Percentiles rank a stretch among this genome's conserved stretches.
phyloP scores from a whole-genome alignment of 1,140 invertebrate species.

The Anastrepha ludens region DNA sequence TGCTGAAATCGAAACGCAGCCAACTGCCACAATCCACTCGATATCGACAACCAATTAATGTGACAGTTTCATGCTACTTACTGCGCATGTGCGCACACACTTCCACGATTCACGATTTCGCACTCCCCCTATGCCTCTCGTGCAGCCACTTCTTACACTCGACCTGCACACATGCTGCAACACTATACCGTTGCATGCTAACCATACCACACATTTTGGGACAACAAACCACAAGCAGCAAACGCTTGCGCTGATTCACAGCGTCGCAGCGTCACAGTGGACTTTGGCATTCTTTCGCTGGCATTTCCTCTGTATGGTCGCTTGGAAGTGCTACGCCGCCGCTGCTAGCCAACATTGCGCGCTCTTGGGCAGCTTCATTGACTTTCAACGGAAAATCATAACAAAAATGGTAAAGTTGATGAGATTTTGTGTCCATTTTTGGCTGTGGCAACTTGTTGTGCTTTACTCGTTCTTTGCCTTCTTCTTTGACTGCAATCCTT shows the following conservation, averaged over 20 bases:
- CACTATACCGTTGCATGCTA: slow-evolving; percentile 48
- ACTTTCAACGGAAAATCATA: slow-evolving; percentile 51
- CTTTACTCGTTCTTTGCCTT: slow-evolving; percentile 28
- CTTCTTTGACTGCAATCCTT: neutral
- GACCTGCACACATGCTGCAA: neutral
- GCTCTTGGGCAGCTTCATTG: slow-evolving; percentile 16
- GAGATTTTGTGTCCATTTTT: slow-evolving; percentile 51
- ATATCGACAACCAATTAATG: slow-evolving; percentile 41
- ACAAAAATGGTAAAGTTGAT: slow-evolving; percentile 50
- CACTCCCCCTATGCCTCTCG: neutral
- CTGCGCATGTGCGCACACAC: slow-evolving; percentile 24
- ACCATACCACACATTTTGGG: slow-evolving; percentile 13
- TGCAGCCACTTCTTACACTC: neutral
- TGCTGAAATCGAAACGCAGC: slow-evolving; percentile 45
- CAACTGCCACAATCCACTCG: neutral
- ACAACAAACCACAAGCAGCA: neutral
- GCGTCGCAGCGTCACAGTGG: neutral
- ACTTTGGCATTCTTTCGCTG: neutral
- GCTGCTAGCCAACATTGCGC: neutral
- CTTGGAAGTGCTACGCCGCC: neutral
- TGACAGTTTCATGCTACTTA: slow-evolving; percentile 52
- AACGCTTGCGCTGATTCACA: slow-evolving; percentile 12
- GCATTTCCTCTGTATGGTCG: neutral
- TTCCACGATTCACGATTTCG: neutral
- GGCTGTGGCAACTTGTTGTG: neutral